These are phyloP conservation scores for Heliconius ismenius DNA, from an alignment of 2,888 invertebrate species.

Conservation along the genomic window DNA sequence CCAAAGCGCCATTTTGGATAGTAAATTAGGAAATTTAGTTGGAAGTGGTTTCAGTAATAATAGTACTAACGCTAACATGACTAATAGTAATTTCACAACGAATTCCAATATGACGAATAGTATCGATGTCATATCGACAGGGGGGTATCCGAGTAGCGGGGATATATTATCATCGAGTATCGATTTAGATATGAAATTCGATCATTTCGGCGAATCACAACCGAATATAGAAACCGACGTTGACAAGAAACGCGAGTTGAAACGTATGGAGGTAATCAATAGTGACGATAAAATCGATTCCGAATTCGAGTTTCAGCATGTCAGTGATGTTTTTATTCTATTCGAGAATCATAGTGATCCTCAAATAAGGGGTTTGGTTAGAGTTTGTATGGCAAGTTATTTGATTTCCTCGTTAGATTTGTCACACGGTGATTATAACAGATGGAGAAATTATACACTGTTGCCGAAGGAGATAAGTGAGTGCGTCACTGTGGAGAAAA, in stretches of 20 bases:
- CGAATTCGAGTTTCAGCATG: constrained; percentile 79
- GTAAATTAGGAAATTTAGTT: constrained; percentile 62
- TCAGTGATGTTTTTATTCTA: constrained; percentile 85
- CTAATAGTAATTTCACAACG: constrained; percentile 71
- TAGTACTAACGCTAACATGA: constrained; percentile 73
- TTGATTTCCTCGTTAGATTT: constrained; percentile 82
- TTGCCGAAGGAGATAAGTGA: constrained; percentile 67
- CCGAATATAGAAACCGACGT: constrained; percentile 58
- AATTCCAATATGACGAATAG: constrained; percentile 75
- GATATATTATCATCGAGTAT: constrained; percentile 69
- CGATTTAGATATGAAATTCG: constrained; percentile 84
- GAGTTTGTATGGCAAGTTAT: constrained; percentile 86
- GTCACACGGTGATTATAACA: constrained; percentile 79
- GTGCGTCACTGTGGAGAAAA: constrained; percentile 68
- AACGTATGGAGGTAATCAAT: constrained; percentile 57
- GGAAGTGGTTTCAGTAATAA: constrained; percentile 68
- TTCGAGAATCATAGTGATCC: constrained; percentile 89
- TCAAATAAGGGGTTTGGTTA: constrained; percentile 88
- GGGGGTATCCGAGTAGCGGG: constrained; percentile 72
- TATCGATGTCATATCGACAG: constrained; percentile 67
- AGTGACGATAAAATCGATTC: constrained; percentile 49
- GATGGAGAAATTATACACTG: constrained; percentile 70
- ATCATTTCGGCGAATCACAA: constrained; percentile 82
- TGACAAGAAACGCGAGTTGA: constrained; percentile 50
- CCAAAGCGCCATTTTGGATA: constrained; percentile 69